Base-by-base conservation (phyloP, 2,113 vertebrate species). In the Carlito syrichta region DNA sequence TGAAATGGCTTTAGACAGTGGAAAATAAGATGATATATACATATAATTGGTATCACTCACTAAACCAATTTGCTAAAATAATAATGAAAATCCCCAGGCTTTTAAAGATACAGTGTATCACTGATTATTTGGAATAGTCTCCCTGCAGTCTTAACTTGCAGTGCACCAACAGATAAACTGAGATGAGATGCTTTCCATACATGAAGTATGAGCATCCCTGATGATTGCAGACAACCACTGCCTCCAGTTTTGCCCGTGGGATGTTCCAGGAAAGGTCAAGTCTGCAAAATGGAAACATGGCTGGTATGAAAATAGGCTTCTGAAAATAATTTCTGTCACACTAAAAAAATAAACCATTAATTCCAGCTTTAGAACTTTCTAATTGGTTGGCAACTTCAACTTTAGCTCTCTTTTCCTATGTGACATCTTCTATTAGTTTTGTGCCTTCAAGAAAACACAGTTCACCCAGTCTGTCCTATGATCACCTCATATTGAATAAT, bases 321-420 rank as follows among this genome's bases (percentile, higher is more conserved):
- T 88, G 89, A 96, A 97, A 96, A 91, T 97, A 94, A 96, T 97
- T 96, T 91, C 91, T 97, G 89, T 94, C 93, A 14, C 89, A 94
- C 56, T 79, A 71, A 97, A 95, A 96, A 94, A 89, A 86, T 83
- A 95, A 97, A n/a, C 86, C 69, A 93, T 95, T 88, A 83, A 94
- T 94, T 83, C 81, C 6, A 60, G 63, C 68, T 89, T 95, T 96
- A 35, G 78, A 94, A 79, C 52, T 84, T 96, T 91, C 89, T 76
- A 86, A 95, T 93, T 96, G 84, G 82, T 77, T 79, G 77, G 77
- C 62, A 74, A 73, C 66, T n/a, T 25, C 32, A 54, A 54, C 27
- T 35, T 82, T 22, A 62, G 32, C 56, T 91, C 68, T 79, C n/a
- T 92, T n/a, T 58, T 54, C 73, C 10, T 87, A 30, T 48, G 73